Conservation (phyloP, 2,113 vertebrate species). For the Camelus dromedarius region DNA sequence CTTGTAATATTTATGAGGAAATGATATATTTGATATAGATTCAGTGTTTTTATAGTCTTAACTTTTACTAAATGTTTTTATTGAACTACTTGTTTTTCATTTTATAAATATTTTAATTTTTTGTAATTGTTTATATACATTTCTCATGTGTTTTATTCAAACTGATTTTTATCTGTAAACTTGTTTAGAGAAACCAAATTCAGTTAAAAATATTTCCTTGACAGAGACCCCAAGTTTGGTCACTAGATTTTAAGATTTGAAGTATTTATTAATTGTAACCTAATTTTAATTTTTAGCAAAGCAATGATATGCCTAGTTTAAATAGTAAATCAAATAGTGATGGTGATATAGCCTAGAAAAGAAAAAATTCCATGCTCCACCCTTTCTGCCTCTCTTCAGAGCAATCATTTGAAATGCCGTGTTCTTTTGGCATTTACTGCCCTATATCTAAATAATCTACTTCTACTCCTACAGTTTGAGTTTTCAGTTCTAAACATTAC, state of each 20-base stretch:
- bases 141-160: constrained; percentile 11
- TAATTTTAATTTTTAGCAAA: constrained; percentile 31
- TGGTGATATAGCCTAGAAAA: neutral
- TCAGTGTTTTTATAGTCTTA: neutral
- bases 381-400: neutral
- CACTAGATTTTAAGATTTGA: constrained; percentile 24
- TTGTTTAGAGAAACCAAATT: constrained; percentile 7
- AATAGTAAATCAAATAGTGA: neutral
- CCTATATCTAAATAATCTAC: neutral
- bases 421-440: neutral
- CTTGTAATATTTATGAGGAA: neutral
- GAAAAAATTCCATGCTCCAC: neutral
- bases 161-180: neutral
- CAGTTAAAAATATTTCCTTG: constrained; percentile 46
- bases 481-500: neutral
- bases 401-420: neutral
- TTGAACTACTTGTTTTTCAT: neutral
- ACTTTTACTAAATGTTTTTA: neutral
- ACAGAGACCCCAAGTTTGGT: neutral
- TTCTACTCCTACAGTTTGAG: neutral
- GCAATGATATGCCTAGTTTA: neutral
- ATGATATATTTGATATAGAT: neutral
- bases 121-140: neutral
- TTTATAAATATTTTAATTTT: constrained; percentile 21
- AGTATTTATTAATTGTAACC: neutral